Percentiles rank a stretch among this genome's conserved stretches.
These are phyloP conservation scores for Chymomyza costata DNA, from an alignment of 1,140 invertebrate species.

Conservation along the genomic window DNA sequence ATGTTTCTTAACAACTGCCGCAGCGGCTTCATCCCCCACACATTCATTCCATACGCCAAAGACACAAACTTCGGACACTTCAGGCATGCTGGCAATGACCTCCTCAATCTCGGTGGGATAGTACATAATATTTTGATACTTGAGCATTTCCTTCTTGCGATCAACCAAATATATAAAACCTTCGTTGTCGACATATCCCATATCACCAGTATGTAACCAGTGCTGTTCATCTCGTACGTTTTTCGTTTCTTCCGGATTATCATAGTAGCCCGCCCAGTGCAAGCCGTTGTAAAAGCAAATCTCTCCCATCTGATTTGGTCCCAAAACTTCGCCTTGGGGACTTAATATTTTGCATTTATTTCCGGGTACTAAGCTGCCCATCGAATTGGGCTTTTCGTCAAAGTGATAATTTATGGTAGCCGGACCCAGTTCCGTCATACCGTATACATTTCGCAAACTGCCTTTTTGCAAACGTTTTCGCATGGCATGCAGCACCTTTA, in stretches of 20 bases:
- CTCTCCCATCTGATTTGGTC: constrained; percentile 79
- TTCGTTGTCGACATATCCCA: constrained; percentile 81
- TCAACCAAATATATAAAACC: constrained; percentile 82
- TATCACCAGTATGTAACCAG: constrained; percentile 84
- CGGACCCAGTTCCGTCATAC: constrained; percentile 24
- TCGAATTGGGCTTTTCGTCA: constrained; percentile 26
- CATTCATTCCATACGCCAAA: constrained; percentile 27
- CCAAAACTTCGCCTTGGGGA: constrained; percentile 77
- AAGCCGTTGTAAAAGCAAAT: constrained; percentile 76
- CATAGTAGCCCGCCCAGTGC: constrained; percentile 69
- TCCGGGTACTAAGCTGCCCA: constrained; percentile 38
- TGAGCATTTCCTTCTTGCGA: constrained; percentile 84
- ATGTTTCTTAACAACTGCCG: constrained; percentile 18
- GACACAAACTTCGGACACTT: constrained; percentile 35
- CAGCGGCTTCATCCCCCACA: constrained; percentile 26
- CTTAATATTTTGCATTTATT: constrained; percentile 58
- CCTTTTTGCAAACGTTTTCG: constrained; percentile 14
- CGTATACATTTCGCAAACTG: constrained; percentile 15
- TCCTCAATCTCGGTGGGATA: constrained; percentile 40
- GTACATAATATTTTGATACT: constrained; percentile 76
- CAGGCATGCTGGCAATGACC: constrained; percentile 19
- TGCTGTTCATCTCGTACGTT: constrained; percentile 78
- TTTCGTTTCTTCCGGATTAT: constrained; percentile 77
- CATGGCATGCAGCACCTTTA: constrained; percentile 13
- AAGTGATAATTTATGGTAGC: constrained; percentile 18